Evolutionary conservation across 2,797 vertebrate species (phyloP).

Genomic region (Sebastes goodei): DNA sequence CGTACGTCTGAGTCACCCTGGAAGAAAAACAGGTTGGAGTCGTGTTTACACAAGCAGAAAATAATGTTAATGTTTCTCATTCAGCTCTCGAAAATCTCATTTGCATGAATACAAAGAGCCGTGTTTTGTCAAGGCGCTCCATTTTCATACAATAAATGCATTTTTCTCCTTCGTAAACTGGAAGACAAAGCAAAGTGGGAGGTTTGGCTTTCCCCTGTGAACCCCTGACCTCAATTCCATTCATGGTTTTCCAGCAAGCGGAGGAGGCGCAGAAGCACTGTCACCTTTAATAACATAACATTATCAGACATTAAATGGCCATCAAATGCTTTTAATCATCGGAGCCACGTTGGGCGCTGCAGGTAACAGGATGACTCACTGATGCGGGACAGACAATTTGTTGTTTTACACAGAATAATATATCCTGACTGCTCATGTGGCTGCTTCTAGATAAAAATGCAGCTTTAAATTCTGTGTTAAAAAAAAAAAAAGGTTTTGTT

Average conservation of each 20-base stretch:
- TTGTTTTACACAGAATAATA: not conserved
- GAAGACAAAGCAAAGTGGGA: constrained; percentile 41
- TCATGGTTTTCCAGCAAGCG: constrained; percentile 49
- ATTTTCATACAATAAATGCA: constrained; percentile 34
- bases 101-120: not conserved
- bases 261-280: constrained; percentile 25
- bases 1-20: constrained; percentile 98
- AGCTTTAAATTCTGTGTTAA: not conserved
- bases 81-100: constrained; percentile 21
- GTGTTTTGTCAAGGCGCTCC: not conserved
- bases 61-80: not conserved
- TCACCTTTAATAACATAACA: constrained; percentile 67
- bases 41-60: constrained; percentile 10
- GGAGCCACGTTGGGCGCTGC: constrained; percentile 25
- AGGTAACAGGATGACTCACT: constrained; percentile 17
- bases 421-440: not conserved
- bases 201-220: constrained; percentile 30
- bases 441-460: not conserved
- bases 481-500: not conserved
- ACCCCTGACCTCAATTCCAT: constrained; percentile 58
- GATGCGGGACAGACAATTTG: not conserved
- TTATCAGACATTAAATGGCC: constrained; percentile 65
- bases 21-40: constrained; percentile 24
- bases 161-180: constrained; percentile 14
- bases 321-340: constrained; percentile 53